phyloP scores from a whole-genome alignment of 2,888 invertebrate genomes.

The Dione vanillae region DNA sequence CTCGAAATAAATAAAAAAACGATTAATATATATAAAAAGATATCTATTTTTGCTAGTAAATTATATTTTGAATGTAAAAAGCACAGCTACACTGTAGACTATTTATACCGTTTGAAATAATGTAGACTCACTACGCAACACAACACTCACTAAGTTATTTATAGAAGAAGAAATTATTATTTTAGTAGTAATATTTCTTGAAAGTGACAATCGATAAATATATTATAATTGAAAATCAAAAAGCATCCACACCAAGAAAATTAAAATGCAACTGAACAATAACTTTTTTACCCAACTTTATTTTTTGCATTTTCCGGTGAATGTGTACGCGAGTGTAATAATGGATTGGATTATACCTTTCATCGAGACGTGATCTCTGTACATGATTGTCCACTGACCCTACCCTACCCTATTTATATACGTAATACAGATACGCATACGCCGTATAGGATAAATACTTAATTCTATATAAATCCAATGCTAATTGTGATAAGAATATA shows the following conservation, averaged over 20 bases:
- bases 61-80: too few relatives aligned
- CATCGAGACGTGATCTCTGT: constrained; percentile 74
- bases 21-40: too few relatives aligned
- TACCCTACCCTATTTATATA: constrained; percentile 64
- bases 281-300: constrained; percentile 52
- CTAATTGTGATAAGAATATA: constrained; percentile 4
- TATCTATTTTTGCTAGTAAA: too few relatives aligned
- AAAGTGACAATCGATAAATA: background rate
- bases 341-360: constrained; percentile 81
- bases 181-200: background rate
- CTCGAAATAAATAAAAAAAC: too few relatives aligned
- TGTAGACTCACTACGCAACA: too few relatives aligned
- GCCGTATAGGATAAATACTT: constrained; percentile 61
- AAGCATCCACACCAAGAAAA: constrained; percentile 4
- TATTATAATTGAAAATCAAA: background rate
- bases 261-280: constrained; percentile 14
- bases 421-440: constrained; percentile 57
- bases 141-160: too few relatives aligned
- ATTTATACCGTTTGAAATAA: too few relatives aligned
- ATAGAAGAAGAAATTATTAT: background rate
- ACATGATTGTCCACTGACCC: constrained; percentile 68
- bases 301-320: constrained; percentile 65
- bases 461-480: constrained; percentile 13
- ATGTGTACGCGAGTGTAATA: constrained; percentile 73
- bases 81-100: too few relatives aligned